Evolutionary conservation across 2,113 vertebrate species (phyloP).

Genomic region (Cyanoderma ruficeps): DNA sequence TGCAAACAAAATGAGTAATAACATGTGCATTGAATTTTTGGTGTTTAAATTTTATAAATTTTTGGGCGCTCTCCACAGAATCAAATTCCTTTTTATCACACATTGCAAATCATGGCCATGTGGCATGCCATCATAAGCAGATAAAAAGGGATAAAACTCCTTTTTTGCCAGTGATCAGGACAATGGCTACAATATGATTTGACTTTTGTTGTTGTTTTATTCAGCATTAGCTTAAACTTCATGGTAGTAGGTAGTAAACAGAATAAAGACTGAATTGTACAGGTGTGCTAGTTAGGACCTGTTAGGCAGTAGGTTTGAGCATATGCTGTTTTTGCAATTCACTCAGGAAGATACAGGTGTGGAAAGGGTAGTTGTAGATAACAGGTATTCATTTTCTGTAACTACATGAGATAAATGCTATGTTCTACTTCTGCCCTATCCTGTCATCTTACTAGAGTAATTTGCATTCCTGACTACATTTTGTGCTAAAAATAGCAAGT

Average conservation of each 20-base stretch:
- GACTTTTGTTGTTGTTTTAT: background rate
- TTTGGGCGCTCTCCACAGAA: background rate
- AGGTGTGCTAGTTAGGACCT: background rate
- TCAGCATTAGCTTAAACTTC: background rate
- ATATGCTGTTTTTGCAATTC: background rate
- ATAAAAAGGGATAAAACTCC: background rate
- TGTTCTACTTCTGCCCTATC: background rate
- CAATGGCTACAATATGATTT: background rate
- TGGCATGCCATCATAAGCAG: background rate
- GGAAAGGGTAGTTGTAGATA: background rate
- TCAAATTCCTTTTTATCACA: background rate
- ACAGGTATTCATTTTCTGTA: background rate
- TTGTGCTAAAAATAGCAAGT: slow-evolving; percentile 30
- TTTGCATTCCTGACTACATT: slow-evolving; percentile 13
- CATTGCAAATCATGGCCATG: background rate
- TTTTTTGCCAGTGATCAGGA: background rate
- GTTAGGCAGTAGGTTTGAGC: background rate
- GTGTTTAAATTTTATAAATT: background rate
- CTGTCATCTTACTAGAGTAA: background rate
- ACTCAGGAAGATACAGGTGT: background rate
- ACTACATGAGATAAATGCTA: background rate
- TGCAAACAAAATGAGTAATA: background rate
- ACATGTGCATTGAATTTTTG: background rate
- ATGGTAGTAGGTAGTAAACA: background rate
- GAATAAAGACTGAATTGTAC: background rate